Evolutionary conservation across 2,888 invertebrate genomes (phyloP), one percentile per base, ranked within the genome.

Genomic region (Dilophus febrilis): DNA sequence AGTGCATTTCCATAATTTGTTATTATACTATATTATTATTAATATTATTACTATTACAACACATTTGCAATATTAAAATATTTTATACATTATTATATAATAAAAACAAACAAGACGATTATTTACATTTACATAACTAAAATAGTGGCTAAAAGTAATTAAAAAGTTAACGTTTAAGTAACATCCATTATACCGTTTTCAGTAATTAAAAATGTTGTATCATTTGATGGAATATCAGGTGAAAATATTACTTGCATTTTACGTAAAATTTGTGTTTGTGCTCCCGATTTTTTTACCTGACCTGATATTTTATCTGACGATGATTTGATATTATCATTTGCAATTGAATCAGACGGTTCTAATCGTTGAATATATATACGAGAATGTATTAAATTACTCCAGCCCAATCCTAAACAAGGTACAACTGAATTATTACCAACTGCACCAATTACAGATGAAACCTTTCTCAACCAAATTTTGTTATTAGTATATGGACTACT

Each of bases 311-410:
- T 50, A 27, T 51, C 44, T n/a, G n/a, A 41, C 41, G 13, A 14
- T 16, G n/a, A 22, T 28, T 16, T 3, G 22, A n/a, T n/a, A 36
- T 5, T 38, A 30, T 17, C 3, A 34, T 4, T 19, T 26, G 29
- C 2, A 27, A 19, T 34, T 28, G 8, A 17, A 2, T 28, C n/a
- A n/a, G 18, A 12, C 19, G n/a, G 8, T 29, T 16, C n/a, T n/a
- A n/a, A n/a, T n/a, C 28, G 39, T 13, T 29, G 39, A 39, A 39
- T 27, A 28, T 34, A 26, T 3, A 77, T 60, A 26, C 77, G 61
- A 7, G 68, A 70, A 1, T 72, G 71, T 3, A 78, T 66, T 36
- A 74, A 57, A 54, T 76, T 76, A 6, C 72, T 65, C 80, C 80
- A 80, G 5, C 71, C 64, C 29, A 77, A 51, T 1, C 79, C 80